phyloP scores from a whole-genome alignment of 2,888 invertebrate genomes.

The Timema podura region DNA sequence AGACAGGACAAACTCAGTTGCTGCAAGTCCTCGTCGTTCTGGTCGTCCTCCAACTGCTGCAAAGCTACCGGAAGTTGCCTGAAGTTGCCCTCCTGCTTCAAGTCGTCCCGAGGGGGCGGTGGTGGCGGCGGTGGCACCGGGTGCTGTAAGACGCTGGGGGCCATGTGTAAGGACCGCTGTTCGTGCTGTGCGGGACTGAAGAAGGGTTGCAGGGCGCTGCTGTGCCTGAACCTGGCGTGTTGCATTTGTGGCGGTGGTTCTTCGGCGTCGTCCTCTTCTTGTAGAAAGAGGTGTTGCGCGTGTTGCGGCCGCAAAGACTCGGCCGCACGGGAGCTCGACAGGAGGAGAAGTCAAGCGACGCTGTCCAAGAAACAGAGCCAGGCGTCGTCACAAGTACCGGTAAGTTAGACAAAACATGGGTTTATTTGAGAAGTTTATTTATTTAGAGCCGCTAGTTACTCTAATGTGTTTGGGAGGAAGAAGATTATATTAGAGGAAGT shows the following conservation, averaged over 20 bases:
- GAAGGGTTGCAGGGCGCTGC: slow-evolving; percentile 28
- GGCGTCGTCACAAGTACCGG: slow-evolving; percentile 2
- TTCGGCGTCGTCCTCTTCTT: no score
- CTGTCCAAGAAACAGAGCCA: slow-evolving; percentile 27
- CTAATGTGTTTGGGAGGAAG: no score
- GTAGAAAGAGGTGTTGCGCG: slow-evolving; percentile 23
- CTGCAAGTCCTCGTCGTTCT: slow-evolving; percentile 19
- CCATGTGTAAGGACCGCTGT: not conserved
- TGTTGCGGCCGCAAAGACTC: slow-evolving; percentile 22
- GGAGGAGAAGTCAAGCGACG: slow-evolving; percentile 22
- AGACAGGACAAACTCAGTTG: slow-evolving; percentile 5
- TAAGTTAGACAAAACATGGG: not conserved
- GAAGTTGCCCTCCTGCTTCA: slow-evolving; percentile 19
- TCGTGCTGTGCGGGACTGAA: slow-evolving; percentile 21
- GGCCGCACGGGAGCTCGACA: slow-evolving; percentile 24
- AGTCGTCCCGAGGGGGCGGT: not conserved
- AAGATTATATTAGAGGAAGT: no score
- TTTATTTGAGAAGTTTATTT: no score
- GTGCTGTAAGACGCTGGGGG: slow-evolving; percentile 4
- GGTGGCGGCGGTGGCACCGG: no score
- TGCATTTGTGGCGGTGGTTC: slow-evolving; percentile 16
- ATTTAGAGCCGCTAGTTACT: no score
- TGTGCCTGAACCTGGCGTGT: slow-evolving; percentile 31
- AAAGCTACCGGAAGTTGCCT: slow-evolving; percentile 24
- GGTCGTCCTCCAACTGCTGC: slow-evolving; percentile 21